Evolutionary conservation across 2,888 invertebrate genomes (phyloP).

Genomic region (Cotesia congregata): DNA sequence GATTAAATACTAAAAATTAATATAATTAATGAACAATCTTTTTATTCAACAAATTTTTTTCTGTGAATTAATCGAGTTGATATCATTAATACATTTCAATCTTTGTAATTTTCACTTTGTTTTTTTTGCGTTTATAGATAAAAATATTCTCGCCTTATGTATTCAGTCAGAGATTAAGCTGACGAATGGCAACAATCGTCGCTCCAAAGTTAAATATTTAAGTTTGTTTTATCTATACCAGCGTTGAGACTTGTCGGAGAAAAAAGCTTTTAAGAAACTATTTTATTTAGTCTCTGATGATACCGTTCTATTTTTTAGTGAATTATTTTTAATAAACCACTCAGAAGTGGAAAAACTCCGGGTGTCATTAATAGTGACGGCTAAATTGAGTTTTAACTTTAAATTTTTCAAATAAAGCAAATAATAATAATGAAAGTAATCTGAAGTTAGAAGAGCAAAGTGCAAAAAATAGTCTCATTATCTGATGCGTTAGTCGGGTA

Average conservation of each 20-base stretch:
- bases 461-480: conserved; percentile 12
- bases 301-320: neutral
- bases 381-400: neutral
- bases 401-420: neutral
- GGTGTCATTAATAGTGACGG: neutral
- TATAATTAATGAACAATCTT: too few species aligned
- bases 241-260: neutral
- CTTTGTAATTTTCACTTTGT: too few species aligned
- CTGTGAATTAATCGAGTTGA: too few species aligned
- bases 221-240: neutral
- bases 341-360: neutral
- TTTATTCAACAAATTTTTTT: too few species aligned
- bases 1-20: too few species aligned
- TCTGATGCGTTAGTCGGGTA: conserved; percentile 23
- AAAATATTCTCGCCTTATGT: neutral
- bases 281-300: neutral
- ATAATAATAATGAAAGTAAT: neutral
- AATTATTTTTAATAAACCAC: neutral
- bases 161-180: neutral
- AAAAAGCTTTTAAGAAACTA: neutral
- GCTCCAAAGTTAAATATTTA: neutral
- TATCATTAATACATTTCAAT: too few species aligned
- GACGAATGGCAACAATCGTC: neutral
- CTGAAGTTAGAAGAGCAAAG: neutral
- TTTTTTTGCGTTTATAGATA: neutral